Conservation (phyloP, 2,113 vertebrate genomes). For the Castor canadensis region DNA sequence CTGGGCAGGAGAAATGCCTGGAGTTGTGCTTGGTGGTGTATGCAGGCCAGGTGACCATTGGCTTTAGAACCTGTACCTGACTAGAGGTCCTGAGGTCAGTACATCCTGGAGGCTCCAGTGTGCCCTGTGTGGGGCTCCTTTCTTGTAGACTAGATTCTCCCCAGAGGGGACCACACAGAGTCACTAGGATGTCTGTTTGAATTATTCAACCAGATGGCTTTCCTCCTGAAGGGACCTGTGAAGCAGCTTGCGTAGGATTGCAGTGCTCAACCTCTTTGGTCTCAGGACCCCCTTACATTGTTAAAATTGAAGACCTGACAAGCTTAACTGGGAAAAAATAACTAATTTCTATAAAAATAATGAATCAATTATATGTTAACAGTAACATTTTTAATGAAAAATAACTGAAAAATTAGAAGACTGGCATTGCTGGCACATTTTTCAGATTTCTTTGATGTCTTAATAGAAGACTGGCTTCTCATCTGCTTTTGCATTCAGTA, state of each 20-base stretch:
- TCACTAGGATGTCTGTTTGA: neutral
- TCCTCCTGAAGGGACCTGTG: neutral
- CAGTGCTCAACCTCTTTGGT: neutral
- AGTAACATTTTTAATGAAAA: conserved; percentile 18
- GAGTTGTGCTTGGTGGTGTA: neutral
- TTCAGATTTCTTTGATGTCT: neutral
- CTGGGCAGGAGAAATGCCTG: neutral
- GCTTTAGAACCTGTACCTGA: neutral
- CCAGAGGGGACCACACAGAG: neutral
- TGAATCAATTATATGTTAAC: neutral
- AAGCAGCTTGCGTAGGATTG: neutral
- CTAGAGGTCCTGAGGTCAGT: neutral
- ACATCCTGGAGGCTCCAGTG: neutral
- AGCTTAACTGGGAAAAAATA: neutral
- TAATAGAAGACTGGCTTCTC: neutral
- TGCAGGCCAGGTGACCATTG: neutral
- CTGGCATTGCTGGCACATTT: neutral
- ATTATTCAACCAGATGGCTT: rapidly evolving
- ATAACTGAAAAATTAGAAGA: neutral
- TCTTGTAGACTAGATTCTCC: neutral
- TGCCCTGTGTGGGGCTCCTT: neutral
- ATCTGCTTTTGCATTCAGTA: neutral
- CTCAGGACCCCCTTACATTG: neutral
- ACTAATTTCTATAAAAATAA: neutral
- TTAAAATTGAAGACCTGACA: neutral